Conservation (phyloP, 2,113 vertebrate genomes). For the Melanocharis versteri region DNA sequence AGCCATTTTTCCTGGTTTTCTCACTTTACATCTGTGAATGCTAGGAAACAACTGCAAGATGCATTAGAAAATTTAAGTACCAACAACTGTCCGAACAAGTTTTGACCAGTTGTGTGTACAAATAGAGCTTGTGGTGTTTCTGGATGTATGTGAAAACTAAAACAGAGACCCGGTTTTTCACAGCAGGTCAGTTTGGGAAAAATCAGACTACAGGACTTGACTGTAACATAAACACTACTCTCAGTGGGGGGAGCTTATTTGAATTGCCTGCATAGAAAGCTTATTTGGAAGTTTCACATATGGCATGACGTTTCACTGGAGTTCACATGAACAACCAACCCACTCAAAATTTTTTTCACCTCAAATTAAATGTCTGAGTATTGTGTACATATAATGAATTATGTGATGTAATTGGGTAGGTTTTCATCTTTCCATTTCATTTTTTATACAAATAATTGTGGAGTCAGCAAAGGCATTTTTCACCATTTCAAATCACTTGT, state of each 20-base stretch:
- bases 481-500: background rate
- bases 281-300: background rate
- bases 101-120: background rate
- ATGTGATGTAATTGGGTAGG: background rate
- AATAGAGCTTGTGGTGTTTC: background rate
- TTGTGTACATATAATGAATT: background rate
- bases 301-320: background rate
- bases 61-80: background rate
- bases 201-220: background rate
- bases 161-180: background rate
- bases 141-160: background rate
- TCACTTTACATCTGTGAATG: background rate
- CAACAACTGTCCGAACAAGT: background rate
- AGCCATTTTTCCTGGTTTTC: background rate
- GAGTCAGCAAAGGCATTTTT: background rate
- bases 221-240: background rate
- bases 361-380: background rate
- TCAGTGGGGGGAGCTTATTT: background rate
- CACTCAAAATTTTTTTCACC: background rate
- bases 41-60: background rate
- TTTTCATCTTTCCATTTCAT: background rate
- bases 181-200: background rate
- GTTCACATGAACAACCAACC: background rate
- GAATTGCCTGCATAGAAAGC: background rate
- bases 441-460: background rate